phyloP scores from a whole-genome alignment of 2,797 vertebrate species.

The Podarcis siculus region DNA sequence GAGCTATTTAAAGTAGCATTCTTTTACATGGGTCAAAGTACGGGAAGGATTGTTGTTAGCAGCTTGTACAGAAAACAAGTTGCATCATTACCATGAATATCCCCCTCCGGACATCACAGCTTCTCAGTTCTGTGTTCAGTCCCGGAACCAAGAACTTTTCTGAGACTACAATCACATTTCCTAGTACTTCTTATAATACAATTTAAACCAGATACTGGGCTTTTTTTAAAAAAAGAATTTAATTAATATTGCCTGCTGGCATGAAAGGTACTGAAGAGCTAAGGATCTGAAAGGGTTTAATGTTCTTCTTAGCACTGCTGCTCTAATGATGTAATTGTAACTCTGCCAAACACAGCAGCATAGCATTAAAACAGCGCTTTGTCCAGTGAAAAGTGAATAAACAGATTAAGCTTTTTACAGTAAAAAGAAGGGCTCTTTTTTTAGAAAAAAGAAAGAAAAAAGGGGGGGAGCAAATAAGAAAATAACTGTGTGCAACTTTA shows the following conservation, averaged over 20 bases:
- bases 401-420: constrained; percentile 54
- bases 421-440: constrained; percentile 43
- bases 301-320: constrained; percentile 59
- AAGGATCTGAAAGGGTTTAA: constrained; percentile 58
- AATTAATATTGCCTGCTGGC: constrained; percentile 64
- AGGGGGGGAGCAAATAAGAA: constrained; percentile 21
- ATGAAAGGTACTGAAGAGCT: constrained; percentile 28
- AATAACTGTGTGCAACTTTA: constrained; percentile 46
- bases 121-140: neutral
- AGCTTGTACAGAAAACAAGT: neutral
- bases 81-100: neutral
- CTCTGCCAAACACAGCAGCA: constrained; percentile 55
- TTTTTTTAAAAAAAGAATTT: constrained; percentile 36
- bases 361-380: constrained; percentile 38
- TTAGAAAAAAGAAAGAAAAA: constrained; percentile 24
- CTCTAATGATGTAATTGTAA: constrained; percentile 64
- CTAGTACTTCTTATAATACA: constrained; percentile 36
- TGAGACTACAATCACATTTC: constrained; percentile 17
- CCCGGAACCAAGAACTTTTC: constrained; percentile 15
- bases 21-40: neutral
- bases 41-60: neutral
- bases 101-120: neutral
- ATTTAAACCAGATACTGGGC: constrained; percentile 35
- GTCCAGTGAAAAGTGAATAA: constrained; percentile 61
- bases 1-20: neutral